Evolutionary conservation across 2,888 invertebrate genomes (phyloP).

Genomic region (Itoplectis maculator): DNA sequence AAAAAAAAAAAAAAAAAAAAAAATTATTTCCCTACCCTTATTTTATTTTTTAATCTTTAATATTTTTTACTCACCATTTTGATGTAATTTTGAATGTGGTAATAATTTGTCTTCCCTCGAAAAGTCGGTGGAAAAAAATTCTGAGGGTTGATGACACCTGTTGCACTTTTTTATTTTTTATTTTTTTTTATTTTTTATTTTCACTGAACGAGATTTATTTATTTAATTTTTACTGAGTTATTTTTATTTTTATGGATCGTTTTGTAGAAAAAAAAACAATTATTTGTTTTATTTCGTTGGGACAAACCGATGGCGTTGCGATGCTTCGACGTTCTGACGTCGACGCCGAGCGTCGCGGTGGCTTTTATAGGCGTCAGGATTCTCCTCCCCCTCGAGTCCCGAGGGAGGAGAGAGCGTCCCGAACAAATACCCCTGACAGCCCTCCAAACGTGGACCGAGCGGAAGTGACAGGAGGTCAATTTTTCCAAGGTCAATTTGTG

Average conservation of each 20-base stretch:
- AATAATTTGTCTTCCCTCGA: background rate
- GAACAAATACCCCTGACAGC: slow-evolving; percentile 27
- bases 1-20: no score
- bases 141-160: background rate
- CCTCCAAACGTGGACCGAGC: slow-evolving; percentile 15
- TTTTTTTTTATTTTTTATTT: background rate
- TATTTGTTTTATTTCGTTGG: background rate
- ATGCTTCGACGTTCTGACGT: slow-evolving; percentile 70
- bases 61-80: slow-evolving; percentile 10
- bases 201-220: background rate
- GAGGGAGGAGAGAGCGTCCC: slow-evolving; percentile 37
- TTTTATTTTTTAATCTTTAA: no score
- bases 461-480: background rate
- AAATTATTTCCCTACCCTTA: no score
- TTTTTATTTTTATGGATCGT: background rate
- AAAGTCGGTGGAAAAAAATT: background rate
- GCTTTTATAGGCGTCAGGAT: slow-evolving; percentile 70
- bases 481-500: slow-evolving; percentile 23
- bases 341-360: slow-evolving; percentile 66
- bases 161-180: slow-evolving; percentile 15
- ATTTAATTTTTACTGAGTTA: background rate
- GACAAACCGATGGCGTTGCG: slow-evolving; percentile 58
- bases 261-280: background rate
- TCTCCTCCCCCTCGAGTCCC: no score
- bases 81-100: background rate